A percentile compares a stretch with the other conserved stretches of the same genome.
phyloP scores from a whole-genome alignment of 2,797 vertebrate species.

The Simalia tracyae region DNA sequence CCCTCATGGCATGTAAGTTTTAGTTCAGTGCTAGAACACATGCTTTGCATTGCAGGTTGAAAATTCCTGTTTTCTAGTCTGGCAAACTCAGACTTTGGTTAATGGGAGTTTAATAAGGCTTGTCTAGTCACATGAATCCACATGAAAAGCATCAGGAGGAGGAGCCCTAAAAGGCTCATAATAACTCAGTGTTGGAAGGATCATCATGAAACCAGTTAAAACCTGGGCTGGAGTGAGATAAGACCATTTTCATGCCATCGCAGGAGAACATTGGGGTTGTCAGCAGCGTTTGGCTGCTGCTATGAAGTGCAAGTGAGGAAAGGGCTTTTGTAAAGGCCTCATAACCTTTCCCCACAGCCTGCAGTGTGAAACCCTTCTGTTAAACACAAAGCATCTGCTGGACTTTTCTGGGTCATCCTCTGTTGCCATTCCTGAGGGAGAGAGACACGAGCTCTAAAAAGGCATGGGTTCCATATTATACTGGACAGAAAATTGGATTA shows the following conservation, averaged over 20 bases:
- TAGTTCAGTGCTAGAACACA: not conserved
- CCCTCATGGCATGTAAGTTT: not conserved
- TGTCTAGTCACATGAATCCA: not conserved
- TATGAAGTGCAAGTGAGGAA: not conserved
- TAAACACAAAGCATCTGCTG: not conserved
- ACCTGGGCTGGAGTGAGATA: not conserved
- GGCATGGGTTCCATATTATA: not conserved
- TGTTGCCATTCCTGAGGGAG: not conserved
- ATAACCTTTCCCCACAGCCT: not conserved
- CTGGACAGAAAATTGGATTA: not conserved
- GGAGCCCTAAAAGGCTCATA: not conserved
- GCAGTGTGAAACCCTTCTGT: not conserved
- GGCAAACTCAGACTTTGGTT: not conserved
- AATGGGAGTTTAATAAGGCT: not conserved
- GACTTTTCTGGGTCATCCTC: not conserved
- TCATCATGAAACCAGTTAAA: not conserved
- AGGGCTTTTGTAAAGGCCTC: not conserved
- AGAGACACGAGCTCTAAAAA: not conserved
- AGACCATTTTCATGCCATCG: not conserved
- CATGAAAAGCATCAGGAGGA: not conserved
- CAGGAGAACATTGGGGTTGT: not conserved
- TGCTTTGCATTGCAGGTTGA: not conserved
- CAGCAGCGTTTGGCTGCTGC: not conserved
- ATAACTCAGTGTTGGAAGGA: not conserved
- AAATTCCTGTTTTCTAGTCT: not conserved